Evolutionary conservation across 2,888 invertebrate species (phyloP), one percentile per base, ranked within the genome.

Genomic region (Odontothrips loti): DNA sequence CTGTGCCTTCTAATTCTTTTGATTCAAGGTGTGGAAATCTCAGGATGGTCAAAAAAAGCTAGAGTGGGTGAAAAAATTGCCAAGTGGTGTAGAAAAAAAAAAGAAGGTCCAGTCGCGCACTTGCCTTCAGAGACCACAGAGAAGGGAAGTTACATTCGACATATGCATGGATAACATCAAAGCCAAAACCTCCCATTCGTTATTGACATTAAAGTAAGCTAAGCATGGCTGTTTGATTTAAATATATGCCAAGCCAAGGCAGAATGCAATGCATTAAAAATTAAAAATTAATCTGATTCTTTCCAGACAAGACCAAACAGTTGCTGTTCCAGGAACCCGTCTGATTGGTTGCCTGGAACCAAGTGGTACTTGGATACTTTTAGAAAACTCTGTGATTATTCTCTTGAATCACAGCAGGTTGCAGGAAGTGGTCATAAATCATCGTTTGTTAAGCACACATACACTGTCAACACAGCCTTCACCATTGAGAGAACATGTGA

Each of bases 361-460:
- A 0, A 79, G 51, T 27, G 79, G 79, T 20, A 78, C 47, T 29
- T 81, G 81, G 81, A 17, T 81, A 12, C 79, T 47, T 48, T 10
- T n/a, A 20, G 47, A 48, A 79, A 58, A 79, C 15, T 15, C 23
- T 4, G 81, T 47, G 29, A 79, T 81, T 10, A 48, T 51, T 43
- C 34, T 79, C 48, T 47, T 84, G 48, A 84, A 84, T 82, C 75
- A 81, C 20, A 51, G 51, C 47, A 81, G 83, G 17, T 82, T 85
- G 17, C 82, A 82, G 75, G 85, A 85, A 82, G 81, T 84, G 78
- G 81, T 84, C 17, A 81, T 82, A 34, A 84, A 82, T 51, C 81
- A 80, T 51, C 83, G 84, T 27, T 83, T 84, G 80, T 47, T 85
- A 47, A 47, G 43, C 3, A 78, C 68, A 27, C 27, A 75, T 75